Evolutionary conservation across 1,140 invertebrate genomes (phyloP).

Genomic region (Manduca sexta): DNA sequence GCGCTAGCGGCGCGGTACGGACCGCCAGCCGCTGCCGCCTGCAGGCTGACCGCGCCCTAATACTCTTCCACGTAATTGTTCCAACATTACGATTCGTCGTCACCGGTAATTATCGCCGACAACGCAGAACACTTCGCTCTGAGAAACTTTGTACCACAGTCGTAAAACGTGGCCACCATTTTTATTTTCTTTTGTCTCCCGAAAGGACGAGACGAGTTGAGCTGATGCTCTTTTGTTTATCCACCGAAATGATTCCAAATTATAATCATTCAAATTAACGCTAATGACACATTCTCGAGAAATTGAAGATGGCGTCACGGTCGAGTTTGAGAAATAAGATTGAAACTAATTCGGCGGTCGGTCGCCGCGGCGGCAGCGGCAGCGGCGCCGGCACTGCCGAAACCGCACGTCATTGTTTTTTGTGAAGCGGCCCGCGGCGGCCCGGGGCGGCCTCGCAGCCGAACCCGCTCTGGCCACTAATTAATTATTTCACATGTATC

Average conservation of each 20-base stretch:
- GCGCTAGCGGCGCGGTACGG: neutral
- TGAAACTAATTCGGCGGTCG: slow-evolving; percentile 67
- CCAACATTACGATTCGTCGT: slow-evolving; percentile 31
- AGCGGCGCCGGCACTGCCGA: slow-evolving; percentile 53
- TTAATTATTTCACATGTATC: slow-evolving; percentile 73
- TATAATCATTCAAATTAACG: slow-evolving; percentile 60
- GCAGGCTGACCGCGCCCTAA: neutral
- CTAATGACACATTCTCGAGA: slow-evolving; percentile 61
- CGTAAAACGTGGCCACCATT: slow-evolving; percentile 7
- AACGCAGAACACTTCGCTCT: slow-evolving; percentile 10
- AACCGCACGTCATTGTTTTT: slow-evolving; percentile 72
- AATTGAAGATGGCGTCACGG: slow-evolving; percentile 54
- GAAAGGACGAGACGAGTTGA: slow-evolving; percentile 6
- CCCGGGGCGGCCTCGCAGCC: slow-evolving; percentile 47
- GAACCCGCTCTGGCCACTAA: slow-evolving; percentile 54
- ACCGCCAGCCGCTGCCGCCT: neutral
- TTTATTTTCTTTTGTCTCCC: slow-evolving; percentile 14
- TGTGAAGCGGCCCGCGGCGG: slow-evolving; percentile 51
- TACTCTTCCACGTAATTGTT: slow-evolving; percentile 34
- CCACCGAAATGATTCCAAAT: slow-evolving; percentile 27
- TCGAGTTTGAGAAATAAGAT: slow-evolving; percentile 53
- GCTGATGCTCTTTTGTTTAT: slow-evolving; percentile 16
- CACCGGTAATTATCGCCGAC: slow-evolving; percentile 31
- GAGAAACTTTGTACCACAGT: slow-evolving; percentile 20
- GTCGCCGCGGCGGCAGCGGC: slow-evolving; percentile 48